These are phyloP conservation scores for Pandion haliaetus DNA, from an alignment of 2,113 vertebrate species.

Conservation along the genomic window DNA sequence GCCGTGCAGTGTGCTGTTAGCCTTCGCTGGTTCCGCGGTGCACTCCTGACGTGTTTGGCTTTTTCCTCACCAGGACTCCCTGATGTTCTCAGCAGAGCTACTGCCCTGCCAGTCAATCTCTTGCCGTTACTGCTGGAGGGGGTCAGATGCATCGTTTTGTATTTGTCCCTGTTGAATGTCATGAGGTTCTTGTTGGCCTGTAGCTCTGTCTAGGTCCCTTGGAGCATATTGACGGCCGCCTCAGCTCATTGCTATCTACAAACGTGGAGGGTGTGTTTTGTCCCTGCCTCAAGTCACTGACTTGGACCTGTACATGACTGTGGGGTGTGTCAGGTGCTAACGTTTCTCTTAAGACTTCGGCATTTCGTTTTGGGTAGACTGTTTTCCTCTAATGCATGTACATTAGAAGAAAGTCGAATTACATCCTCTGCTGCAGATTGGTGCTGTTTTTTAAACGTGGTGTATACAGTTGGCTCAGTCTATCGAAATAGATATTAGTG, in stretches of 20 bases:
- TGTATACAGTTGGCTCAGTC: neutral
- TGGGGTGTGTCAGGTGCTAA: neutral
- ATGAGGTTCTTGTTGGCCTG: accelerated
- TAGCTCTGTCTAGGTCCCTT: neutral
- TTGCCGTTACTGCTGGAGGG: neutral
- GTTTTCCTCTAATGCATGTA: neutral
- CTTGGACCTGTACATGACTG: neutral
- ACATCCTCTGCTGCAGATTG: neutral
- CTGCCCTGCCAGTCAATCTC: neutral
- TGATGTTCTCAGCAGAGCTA: neutral
- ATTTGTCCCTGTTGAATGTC: neutral
- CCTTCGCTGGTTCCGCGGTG: neutral
- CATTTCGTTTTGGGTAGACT: neutral
- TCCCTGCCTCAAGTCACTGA: neutral
- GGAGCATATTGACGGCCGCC: neutral
- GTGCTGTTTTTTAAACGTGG: neutral
- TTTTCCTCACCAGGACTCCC: neutral
- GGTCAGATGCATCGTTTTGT: neutral
- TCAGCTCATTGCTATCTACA: neutral
- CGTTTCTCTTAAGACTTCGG: neutral
- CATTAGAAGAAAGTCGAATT: neutral
- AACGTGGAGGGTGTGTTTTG: neutral
- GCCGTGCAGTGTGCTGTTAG: neutral
- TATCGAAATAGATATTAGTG: neutral
- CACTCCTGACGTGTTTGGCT: neutral